Evolutionary conservation across 2,113 vertebrate genomes (phyloP), one percentile per base, ranked within the genome.

Genomic region (Campylorhamphus procurvoides): DNA sequence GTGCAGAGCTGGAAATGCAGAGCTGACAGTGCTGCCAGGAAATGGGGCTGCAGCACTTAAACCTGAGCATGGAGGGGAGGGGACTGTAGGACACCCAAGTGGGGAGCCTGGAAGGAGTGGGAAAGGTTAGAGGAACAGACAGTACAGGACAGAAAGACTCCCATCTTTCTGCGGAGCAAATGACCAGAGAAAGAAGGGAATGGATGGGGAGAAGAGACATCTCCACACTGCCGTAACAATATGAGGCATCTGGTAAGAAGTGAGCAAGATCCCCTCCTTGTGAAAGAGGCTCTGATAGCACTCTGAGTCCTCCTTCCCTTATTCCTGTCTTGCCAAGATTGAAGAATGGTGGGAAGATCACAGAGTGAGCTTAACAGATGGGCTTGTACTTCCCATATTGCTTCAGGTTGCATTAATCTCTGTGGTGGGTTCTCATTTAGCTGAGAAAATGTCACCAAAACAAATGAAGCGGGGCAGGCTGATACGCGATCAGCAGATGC

Each of bases 381-480:
- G 89, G 50, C 78, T 25, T 81, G 69, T 18, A 47, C 47, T 49
- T 81, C 83, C 89, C 9, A 2, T 47, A 81, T 67, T 74, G 83
- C 93, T 89, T 77, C 73, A 81, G 91, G 93, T 86, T 71, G 86
- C 80, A 90, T 96, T 95, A 89, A 93, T 92, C 95, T 92, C 94
- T 79, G 86, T 0, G 0, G 76, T 60, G 80, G 60, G 59, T 13
- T 95, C 93, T 95, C 94, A 92, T 94, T 90, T 89, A 92, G 89
- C 81, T 63, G 80, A 84, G 89, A 71, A 97, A 86, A 90, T 63
- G 93, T 94, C 89, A 96, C 73, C 56, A 58, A 60, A 94, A 92
- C 89, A 93, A 96, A 81, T 52, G 76, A 93, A 93, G 29, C 7
- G 0, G 60, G 90, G 86, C 89, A 78, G 86, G 37, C 42, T 42